Conservation (phyloP, 2,888 invertebrate genomes). For the Autographa pulchrina region DNA sequence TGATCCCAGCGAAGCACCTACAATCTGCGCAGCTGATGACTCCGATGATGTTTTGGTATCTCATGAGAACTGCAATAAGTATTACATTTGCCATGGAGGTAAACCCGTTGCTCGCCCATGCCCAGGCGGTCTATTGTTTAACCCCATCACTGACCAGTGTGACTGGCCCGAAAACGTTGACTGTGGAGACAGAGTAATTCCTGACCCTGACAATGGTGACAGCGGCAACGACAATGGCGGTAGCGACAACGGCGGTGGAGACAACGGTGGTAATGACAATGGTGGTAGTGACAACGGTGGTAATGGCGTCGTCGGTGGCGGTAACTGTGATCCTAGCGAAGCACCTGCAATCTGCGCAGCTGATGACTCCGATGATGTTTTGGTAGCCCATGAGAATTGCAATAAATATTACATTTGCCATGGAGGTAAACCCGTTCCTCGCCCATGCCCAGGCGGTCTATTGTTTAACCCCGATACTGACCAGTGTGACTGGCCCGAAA, state of each 20-base stretch:
- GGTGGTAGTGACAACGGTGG: conserved; percentile 12
- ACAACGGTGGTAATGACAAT: conserved; percentile 17
- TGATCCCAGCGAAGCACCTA: conserved; percentile 34
- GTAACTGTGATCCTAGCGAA: conserved; percentile 58
- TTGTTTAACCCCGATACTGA: conserved; percentile 59
- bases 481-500: conserved; percentile 67
- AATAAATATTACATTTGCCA: no score
- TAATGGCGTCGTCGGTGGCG: conserved; percentile 12
- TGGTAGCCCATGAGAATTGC: no score
- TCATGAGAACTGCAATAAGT: no score
- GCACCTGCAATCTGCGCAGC: conserved; percentile 48
- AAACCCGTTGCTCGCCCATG: no score
- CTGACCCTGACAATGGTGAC: conserved; percentile 20
- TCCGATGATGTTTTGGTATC: no score
- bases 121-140: no score
- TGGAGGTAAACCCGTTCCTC: no score
- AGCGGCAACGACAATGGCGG: conserved; percentile 4
- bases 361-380: no score
- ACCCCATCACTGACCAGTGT: conserved; percentile 58
- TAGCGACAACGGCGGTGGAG: conserved; percentile 8
- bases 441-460: no score
- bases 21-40: no score
- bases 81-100: no score
- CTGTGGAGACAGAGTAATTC: conserved; percentile 62
- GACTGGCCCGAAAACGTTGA: conserved; percentile 69